Base-by-base conservation (phyloP, 53 echinoderm and acorn worm genomes). In the Henricia sp. region DNA sequence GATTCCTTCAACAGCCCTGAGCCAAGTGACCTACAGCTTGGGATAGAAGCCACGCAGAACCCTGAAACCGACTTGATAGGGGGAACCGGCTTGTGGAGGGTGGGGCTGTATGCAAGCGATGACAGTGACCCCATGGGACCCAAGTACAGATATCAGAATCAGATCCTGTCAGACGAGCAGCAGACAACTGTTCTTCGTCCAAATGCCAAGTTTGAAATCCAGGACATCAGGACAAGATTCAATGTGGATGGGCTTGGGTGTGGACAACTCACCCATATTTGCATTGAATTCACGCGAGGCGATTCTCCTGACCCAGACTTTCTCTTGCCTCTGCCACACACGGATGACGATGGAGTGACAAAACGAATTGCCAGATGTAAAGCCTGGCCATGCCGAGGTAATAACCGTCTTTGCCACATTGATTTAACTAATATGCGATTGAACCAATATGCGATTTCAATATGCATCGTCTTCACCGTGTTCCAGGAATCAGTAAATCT, bases 11-110 rank as follows among this genome's bases (percentile, higher is more conserved):
- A 51, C 0, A 70, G 88, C 13, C 63, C 60, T 0, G 36, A 52
- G 23, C 64, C 83, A 1, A 72, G 82, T 19, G 64, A 71, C 28
- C 37, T 88, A 1, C 17, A 9, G 10, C 72, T 88, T 50, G 12
- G 3, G 1, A 35, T 88, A 19, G 51, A 23, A 0, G 73, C 13
- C 20, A 54, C 41, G 4, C 21, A 72, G 10, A 27, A 63, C 17
- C 24, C 54, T 25, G 9, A 3, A 3, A 65, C 67, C 1, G 86
- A 86, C 37, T 20, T 40, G 19, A 86, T 91, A 53, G 66, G 34
- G 4, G 91, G 91, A 3, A 52, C 20, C 21, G 84, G 87, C 52
- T 67, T 91, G 14, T 91, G 91, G 91, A 36, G 82, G 6, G 84
- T 91, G 2, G 82, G 87, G 12, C 50, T 91, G 42, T 91, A 84